Evolutionary conservation across 2,113 vertebrate genomes (phyloP), one percentile per base, ranked within the genome.

Genomic region (Catharus fuscescens): DNA sequence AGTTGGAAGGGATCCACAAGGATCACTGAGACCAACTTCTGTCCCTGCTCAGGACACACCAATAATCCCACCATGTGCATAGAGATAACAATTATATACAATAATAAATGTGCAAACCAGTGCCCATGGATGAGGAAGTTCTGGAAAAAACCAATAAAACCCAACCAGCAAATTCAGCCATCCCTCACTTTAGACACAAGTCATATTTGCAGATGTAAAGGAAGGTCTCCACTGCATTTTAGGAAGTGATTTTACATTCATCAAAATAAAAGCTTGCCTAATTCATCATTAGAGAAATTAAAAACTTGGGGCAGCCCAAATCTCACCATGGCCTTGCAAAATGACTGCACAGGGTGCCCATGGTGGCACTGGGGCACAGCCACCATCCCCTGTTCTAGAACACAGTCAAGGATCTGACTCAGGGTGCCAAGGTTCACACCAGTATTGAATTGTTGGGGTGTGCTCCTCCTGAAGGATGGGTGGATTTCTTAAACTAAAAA

Each of bases 351-450:
- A 3, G 4, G 5, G 25, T 21, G 26, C 45, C 14, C 1, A 38
- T 0, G 53, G 53, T 14, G 48, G 62, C 32, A 17, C 45, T 3
- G 3, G 8, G 71, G 25, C 71, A 90, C 2, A 5, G 57, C 29
- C 89, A 86, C n/a, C 40, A 4, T 2, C 25, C 5, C 13, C 1
- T 0, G 9, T 9, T 2, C 62, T 15, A 7, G 48, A 26, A 24
- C 3, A 0, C 0, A 5, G 66, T 50, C 53, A 29, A 71, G 70
- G 45, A 91, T 9, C 1, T 0, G 7, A 28, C 4, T 16, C 47
- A 12, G 26, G 13, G 31, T 5, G 36, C 61, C 32, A 7, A 2
- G 28, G 28, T 1, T 44, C 25, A 19, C 8, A 13, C 2, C 45
- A 47, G 19, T 0, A 8, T 17, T 1, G 2, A 69, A 28, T 0